Evolutionary conservation across 2,888 invertebrate genomes (phyloP).

Genomic region (Flexamia atlantica): DNA sequence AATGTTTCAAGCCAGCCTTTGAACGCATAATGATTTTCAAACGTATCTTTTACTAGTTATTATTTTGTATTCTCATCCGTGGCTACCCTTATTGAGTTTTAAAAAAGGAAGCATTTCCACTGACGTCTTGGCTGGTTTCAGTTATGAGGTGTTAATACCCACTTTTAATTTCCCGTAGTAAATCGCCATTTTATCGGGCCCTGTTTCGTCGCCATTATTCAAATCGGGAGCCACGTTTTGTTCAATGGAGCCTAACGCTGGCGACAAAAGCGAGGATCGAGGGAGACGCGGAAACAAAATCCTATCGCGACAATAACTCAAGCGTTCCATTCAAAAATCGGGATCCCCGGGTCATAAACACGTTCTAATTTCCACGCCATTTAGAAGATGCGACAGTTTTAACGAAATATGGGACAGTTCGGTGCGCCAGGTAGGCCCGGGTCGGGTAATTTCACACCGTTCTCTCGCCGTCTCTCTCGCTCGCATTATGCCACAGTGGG

Average conservation of each 20-base stretch:
- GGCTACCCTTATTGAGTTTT: too few species aligned
- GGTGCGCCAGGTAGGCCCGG: constrained; percentile 55
- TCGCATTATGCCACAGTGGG: constrained; percentile 61
- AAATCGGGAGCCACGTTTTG: constrained; percentile 55
- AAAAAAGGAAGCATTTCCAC: too few species aligned
- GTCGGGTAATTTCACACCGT: constrained; percentile 63
- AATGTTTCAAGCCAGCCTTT: too few species aligned
- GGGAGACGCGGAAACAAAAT: constrained; percentile 50
- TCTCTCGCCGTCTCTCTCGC: constrained; percentile 60
- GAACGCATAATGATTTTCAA: too few species aligned
- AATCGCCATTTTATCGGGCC: neutral
- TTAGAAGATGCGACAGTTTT: constrained; percentile 62
- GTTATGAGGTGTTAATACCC: constrained; percentile 36
- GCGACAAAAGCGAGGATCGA: constrained; percentile 34
- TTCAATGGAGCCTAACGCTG: constrained; percentile 54
- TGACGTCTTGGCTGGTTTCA: neutral
- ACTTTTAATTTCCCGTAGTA: constrained; percentile 20
- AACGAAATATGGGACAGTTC: constrained; percentile 62
- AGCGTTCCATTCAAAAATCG: constrained; percentile 56
- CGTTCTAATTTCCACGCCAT: constrained; percentile 64
- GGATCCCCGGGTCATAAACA: constrained; percentile 60
- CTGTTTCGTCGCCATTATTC: constrained; percentile 38
- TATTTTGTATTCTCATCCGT: too few species aligned
- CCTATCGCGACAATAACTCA: constrained; percentile 57
- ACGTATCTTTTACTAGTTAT: too few species aligned